Conservation (phyloP, 2,888 invertebrate species). For the Leucania comma region DNA sequence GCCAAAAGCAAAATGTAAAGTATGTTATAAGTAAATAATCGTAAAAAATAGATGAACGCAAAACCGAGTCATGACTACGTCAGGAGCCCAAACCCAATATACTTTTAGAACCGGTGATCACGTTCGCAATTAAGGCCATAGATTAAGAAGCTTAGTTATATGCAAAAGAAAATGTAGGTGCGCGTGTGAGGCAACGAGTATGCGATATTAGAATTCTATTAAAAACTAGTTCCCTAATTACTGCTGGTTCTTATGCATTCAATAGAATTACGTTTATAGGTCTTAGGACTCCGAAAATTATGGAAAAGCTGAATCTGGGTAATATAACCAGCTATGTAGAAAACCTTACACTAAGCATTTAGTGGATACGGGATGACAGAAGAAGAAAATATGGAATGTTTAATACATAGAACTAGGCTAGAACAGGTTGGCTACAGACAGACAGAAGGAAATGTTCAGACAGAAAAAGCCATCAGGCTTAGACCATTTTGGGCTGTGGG, state of each 20-base stretch:
- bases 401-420: too few relatives aligned
- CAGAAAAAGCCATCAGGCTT: not conserved
- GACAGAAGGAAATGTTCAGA: not conserved
- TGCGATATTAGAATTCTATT: not conserved
- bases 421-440: not conserved
- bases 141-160: not conserved
- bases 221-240: constrained; percentile 18
- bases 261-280: not conserved
- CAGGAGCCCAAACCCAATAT: too few relatives aligned
- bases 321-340: too few relatives aligned
- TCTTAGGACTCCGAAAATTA: not conserved
- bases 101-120: too few relatives aligned
- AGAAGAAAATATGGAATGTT: not conserved
- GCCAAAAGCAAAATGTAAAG: too few relatives aligned
- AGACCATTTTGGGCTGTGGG: not conserved
- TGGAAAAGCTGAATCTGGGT: too few relatives aligned
- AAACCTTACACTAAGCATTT: too few relatives aligned
- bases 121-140: not conserved
- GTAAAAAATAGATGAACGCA: too few relatives aligned
- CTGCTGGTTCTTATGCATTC: constrained; percentile 2
- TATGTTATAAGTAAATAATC: too few relatives aligned
- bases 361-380: not conserved
- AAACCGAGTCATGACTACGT: too few relatives aligned
- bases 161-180: not conserved
- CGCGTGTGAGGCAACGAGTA: not conserved